A percentile compares a stretch with the other conserved stretches of the same genome.
Evolutionary conservation across 1,140 invertebrate species (phyloP).

Genomic region (Calephelis nemesis): DNA sequence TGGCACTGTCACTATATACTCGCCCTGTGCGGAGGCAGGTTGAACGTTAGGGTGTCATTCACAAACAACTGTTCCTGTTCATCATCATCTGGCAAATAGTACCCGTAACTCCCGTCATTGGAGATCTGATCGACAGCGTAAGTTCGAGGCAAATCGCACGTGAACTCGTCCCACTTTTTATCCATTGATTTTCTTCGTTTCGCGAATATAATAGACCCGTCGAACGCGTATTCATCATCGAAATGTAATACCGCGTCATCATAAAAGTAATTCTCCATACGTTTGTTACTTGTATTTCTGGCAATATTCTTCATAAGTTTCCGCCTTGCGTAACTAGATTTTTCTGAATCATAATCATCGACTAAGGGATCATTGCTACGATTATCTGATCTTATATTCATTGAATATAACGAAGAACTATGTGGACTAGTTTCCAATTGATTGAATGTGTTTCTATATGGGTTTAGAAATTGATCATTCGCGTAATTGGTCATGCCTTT

Average conservation of each 20-base stretch:
- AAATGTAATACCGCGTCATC: conserved; percentile 74
- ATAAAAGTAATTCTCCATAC: conserved; percentile 72
- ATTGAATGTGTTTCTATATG: conserved; percentile 46
- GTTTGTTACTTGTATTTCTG: conserved; percentile 58
- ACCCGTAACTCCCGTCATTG: conserved; percentile 74
- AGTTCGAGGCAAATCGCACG: conserved; percentile 45
- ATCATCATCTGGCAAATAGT: conserved; percentile 69
- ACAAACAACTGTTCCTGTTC: conserved; percentile 67
- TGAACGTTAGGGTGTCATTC: conserved; percentile 72
- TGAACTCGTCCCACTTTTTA: conserved; percentile 56
- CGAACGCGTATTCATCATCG: conserved; percentile 73
- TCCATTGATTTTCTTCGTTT: conserved; percentile 73
- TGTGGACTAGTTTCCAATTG: conserved; percentile 50
- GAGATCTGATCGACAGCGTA: conserved; percentile 56
- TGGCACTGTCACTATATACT: conserved; percentile 64
- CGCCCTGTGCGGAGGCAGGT: conserved; percentile 64
- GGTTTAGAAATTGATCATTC: conserved; percentile 47
- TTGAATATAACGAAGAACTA: conserved; percentile 68
- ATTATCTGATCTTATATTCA: conserved; percentile 65
- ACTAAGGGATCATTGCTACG: conserved; percentile 72
- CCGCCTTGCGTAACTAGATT: conserved; percentile 70
- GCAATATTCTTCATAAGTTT: conserved; percentile 75
- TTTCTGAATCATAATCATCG: conserved; percentile 74
- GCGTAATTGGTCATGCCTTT: conserved; percentile 61
- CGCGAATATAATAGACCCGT: conserved; percentile 72